phyloP scores from a whole-genome alignment of 2,888 invertebrate species.

The Pristionchus arcanus region DNA sequence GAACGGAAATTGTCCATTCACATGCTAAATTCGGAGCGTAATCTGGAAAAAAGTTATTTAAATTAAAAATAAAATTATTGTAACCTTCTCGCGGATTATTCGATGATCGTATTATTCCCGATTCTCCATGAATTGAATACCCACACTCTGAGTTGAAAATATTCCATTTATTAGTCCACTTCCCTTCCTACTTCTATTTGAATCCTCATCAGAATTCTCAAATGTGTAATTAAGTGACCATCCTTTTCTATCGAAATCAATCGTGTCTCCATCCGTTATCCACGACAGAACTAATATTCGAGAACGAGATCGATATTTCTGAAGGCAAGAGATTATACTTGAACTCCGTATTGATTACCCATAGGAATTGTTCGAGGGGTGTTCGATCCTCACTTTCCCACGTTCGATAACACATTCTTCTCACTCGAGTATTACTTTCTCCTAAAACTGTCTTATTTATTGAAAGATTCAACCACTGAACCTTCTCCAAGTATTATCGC shows the following conservation, averaged over 20 bases:
- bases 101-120: background rate
- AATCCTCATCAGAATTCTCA: background rate
- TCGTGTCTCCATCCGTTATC: background rate
- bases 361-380: background rate
- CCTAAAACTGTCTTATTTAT: background rate
- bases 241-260: background rate
- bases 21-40: background rate
- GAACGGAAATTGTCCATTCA: background rate
- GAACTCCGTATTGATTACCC: background rate
- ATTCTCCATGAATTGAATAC: background rate
- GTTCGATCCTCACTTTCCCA: background rate
- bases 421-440: background rate
- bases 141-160: background rate
- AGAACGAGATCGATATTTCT: constrained; percentile 2
- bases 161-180: background rate
- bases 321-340: background rate
- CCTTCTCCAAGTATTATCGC: background rate
- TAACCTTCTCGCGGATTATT: background rate
- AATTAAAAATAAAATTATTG: background rate
- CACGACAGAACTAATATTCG: background rate
- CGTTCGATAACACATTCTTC: background rate
- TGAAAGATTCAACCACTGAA: background rate
- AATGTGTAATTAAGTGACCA: background rate
- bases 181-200: background rate
- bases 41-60: background rate